These are phyloP conservation scores for Choloepus hoffmanni DNA, from an alignment of 2,113 vertebrate species.

Conservation along the genomic window DNA sequence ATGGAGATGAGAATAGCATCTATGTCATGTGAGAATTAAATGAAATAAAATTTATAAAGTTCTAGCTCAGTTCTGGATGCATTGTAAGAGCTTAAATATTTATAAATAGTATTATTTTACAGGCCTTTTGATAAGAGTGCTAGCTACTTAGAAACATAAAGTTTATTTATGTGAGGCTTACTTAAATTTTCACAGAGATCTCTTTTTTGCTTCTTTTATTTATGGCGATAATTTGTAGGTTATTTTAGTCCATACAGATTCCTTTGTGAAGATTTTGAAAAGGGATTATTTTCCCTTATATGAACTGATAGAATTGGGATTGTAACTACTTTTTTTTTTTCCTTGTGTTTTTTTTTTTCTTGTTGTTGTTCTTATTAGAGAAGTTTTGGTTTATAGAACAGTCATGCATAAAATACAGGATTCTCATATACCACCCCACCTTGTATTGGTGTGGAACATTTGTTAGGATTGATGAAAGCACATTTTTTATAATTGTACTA, in stretches of 20 bases:
- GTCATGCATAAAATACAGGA: too few species aligned
- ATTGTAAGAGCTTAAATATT: neutral
- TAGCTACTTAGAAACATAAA: neutral
- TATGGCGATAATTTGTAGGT: neutral
- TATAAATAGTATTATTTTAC: neutral
- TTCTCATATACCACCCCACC: too few species aligned
- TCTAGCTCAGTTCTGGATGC: neutral
- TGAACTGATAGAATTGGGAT: slow-evolving; percentile 16
- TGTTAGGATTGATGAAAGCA: too few species aligned
- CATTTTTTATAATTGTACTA: too few species aligned
- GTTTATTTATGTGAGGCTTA: slow-evolving; percentile 28
- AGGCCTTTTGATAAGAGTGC: slow-evolving; percentile 1
- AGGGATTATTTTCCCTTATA: neutral
- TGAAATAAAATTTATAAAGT: slow-evolving; percentile 17
- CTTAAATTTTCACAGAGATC: slow-evolving; percentile 37
- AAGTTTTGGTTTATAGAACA: too few species aligned
- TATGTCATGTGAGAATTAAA: slow-evolving; percentile 2
- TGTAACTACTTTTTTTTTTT: neutral
- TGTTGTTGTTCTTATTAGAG: too few species aligned
- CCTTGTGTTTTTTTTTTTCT: too few species aligned
- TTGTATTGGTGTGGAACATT: too few species aligned
- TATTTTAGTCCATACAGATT: slow-evolving; percentile 9
- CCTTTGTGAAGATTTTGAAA: slow-evolving; percentile 7
- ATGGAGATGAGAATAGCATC: neutral
- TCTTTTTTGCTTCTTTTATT: neutral